These are phyloP conservation scores for Melanotaenia boesemani DNA, from an alignment of 2,797 vertebrate genomes.

Conservation along the genomic window DNA sequence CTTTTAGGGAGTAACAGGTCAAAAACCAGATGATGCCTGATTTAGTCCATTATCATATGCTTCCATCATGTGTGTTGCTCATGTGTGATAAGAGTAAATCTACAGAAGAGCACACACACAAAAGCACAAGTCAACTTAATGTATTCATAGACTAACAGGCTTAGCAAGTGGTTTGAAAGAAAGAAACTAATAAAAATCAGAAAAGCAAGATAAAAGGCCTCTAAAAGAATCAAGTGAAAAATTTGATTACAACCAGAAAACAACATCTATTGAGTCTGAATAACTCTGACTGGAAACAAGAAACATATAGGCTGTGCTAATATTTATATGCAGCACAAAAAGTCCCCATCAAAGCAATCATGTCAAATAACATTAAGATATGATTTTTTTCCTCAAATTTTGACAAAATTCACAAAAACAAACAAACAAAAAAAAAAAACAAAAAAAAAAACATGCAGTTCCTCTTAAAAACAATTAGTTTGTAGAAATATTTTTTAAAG, in stretches of 20 bases:
- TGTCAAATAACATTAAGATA: slow-evolving; percentile 11
- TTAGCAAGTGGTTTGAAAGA: slow-evolving; percentile 50
- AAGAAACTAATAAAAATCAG: slow-evolving; percentile 45
- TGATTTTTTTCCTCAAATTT: not conserved
- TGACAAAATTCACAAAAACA: not conserved
- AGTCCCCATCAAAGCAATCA: slow-evolving; percentile 1
- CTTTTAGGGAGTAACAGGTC: slow-evolving; percentile 61
- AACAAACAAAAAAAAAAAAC: too few species aligned
- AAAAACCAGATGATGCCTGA: slow-evolving; percentile 72
- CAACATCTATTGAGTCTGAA: slow-evolving; percentile 41
- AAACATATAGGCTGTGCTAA: slow-evolving; percentile 32
- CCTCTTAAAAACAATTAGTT: not conserved
- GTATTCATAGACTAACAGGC: slow-evolving; percentile 26
- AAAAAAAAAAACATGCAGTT: not conserved
- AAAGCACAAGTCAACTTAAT: slow-evolving; percentile 9
- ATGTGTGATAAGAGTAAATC: slow-evolving; percentile 29
- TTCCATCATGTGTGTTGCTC: slow-evolving; percentile 49
- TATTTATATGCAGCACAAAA: slow-evolving; percentile 28
- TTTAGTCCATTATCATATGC: slow-evolving; percentile 44
- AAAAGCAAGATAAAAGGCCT: slow-evolving; percentile 45
- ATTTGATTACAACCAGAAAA: slow-evolving; percentile 47
- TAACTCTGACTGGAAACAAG: slow-evolving; percentile 46
- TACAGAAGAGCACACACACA: slow-evolving; percentile 1
- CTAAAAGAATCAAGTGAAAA: slow-evolving; percentile 38
- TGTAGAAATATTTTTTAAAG: not conserved